Evolutionary conservation across 2,797 vertebrate genomes (phyloP), one percentile per base, ranked within the genome.

Genomic region (Gadopsis marmoratus): DNA sequence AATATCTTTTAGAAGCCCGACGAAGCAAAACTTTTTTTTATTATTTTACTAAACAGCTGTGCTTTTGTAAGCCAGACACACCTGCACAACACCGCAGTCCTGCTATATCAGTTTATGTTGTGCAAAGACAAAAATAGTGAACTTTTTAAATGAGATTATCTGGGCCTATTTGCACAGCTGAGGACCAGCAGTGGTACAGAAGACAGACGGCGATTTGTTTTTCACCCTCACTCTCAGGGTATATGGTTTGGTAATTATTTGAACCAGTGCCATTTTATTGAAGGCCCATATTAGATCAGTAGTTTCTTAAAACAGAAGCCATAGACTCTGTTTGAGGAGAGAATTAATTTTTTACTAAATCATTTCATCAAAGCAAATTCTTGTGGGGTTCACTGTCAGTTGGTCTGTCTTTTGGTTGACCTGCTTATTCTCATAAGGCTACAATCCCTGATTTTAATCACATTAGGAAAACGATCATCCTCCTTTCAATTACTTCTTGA

Each of bases 51-150:
- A 35, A 77, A 75, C 45, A 39, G 75, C 31, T 3, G 29, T 0
- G 23, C 35, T 51, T 23, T 54, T 35, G 23, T 67, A 63, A 33
- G 33, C 5, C 43, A 69, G 68, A 51, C 79, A 2, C 76, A 54
- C 21, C 83, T 45, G 47, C 65, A 41, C 35, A 63, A 29, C 54
- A 4, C 74, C 31, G 54, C 83, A n/a, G 82, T 77, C 72, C 76
- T 77, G 12, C 64, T 29, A 14, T 9, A 72, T 68, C 60, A 39
- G 54, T 78, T 74, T 67, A 77, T 72, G 71, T 65, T 76, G 51
- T 54, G 65, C 41, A 35, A 60, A 59, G 67, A 85, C 74, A 64
- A 87, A 87, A 80, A 55, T 31, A 65, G 48, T 53, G 51, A 76
- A 56, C 59, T 64, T 67, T 67, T 71, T 45, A 55, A 11, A 14